Evolutionary conservation across 2,113 vertebrate species (phyloP), one percentile per base, ranked within the genome.

Genomic region (Hiodon tergisus): DNA sequence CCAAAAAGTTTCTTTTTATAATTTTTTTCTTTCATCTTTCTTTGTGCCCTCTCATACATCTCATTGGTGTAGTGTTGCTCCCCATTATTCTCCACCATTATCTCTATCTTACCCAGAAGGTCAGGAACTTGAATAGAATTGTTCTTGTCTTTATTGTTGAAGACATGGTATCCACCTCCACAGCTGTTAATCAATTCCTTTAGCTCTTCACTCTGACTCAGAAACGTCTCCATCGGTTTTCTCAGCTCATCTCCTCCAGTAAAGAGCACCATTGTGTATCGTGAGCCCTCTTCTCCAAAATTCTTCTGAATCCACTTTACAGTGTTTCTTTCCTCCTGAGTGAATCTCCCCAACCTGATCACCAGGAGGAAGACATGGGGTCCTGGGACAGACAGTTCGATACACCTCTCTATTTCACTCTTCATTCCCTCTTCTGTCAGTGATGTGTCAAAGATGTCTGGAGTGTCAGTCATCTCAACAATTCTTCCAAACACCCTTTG

Each of bases 381-480:
- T 73, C 72, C 72, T 13, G 60, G 72, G n/a, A 31, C 48, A 65
- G 60, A 73, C 48, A 63, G 50, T 2, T 16, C 4, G 50, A 73
- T 31, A n/a, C 89, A 92, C 65, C 77, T 82, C 55, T 75, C 75
- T 2, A 93, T 85, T 75, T 89, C 84, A 2, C 0, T 69, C 14
- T 74, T 68, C 0, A 88, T 67, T 3, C 90, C 83, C 6, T 75
- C 77, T 9, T 86, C 73, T 0, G 51, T 67, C 14, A 82, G 57
- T 5, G 66, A 75, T 0, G 89, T 89, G n/a, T 92, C 85, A 48
- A 87, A 92, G 63, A 91, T 74, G 3, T 88, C 91, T 0, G 91
- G 91, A 0, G 87, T 93, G 74, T 93, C 90, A 10, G 87, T 83
- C 0, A 92, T 85, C 3, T 86, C 80, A 2, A 93, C 51, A 2